phyloP scores from a whole-genome alignment of 2,888 invertebrate genomes.

The Drosophila emarginata region DNA sequence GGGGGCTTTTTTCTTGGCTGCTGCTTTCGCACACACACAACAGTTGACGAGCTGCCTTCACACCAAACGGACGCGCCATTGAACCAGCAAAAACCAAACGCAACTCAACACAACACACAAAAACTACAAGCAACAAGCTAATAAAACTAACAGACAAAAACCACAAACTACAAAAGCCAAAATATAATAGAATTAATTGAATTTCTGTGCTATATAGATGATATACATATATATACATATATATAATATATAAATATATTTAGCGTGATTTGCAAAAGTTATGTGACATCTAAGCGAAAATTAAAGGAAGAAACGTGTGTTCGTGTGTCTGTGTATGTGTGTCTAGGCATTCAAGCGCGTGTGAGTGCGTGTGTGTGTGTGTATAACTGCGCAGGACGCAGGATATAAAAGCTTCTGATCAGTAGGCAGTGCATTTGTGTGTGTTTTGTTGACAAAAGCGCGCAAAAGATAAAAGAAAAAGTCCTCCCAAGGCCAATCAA shows the following conservation, averaged over 20 bases:
- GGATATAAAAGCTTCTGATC: slow-evolving; percentile 57
- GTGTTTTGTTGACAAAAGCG: slow-evolving; percentile 46
- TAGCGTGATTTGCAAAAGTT: slow-evolving; percentile 44
- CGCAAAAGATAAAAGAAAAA: slow-evolving; percentile 10
- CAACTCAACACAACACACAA: slow-evolving; percentile 7
- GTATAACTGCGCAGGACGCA: slow-evolving; percentile 63
- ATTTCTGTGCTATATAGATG: background rate
- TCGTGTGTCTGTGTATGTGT: slow-evolving; percentile 20
- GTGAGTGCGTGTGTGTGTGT: slow-evolving; percentile 23
- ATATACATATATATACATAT: too few relatives aligned
- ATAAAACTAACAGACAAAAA: slow-evolving; percentile 22
- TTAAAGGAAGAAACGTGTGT: slow-evolving; percentile 32
- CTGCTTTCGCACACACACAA: slow-evolving; percentile 45
- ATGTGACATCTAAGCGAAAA: slow-evolving; percentile 57
- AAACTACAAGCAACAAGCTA: slow-evolving; percentile 46
- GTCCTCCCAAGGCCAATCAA: slow-evolving; percentile 57
- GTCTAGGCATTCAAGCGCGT: background rate
- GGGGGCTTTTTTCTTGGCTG: slow-evolving; percentile 44
- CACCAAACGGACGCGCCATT: slow-evolving; percentile 68
- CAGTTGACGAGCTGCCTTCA: slow-evolving; percentile 80
- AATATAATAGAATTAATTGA: slow-evolving; percentile 38
- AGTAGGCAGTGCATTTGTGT: slow-evolving; percentile 31
- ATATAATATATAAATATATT: background rate
- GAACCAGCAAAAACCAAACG: slow-evolving; percentile 25
- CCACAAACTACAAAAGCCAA: slow-evolving; percentile 23